Base-by-base conservation (phyloP, 2,113 vertebrate species). In the Hippoglossus stenolepis region DNA sequence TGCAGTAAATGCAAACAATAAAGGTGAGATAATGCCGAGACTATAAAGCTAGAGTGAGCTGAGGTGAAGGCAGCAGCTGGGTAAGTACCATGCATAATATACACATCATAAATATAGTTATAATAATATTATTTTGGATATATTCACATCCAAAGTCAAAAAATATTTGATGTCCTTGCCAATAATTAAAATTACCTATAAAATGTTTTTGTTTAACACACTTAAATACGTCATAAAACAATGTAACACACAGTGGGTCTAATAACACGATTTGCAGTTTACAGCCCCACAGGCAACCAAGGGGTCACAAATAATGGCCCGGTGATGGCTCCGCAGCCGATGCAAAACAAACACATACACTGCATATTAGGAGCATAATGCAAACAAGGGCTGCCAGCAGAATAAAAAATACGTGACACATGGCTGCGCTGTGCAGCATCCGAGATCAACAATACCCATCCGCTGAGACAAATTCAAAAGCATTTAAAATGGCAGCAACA, bases 21-120 rank as follows among this genome's bases (percentile, higher is more conserved):
- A 45, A 31, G 14, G 14, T 65, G 57, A 79, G 56, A 70, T 49
- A 14, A 17, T 35, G 59, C 24, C 43, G 28, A 73, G 60, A 45
- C 11, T 5, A 54, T 61, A 54, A 40, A 49, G 38, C 26, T 40
- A 4, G 70, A 79, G 45, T 54, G 20, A 76, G 38, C 26, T 12
- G 35, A 80, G 40, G 47, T 64, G 45, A 66, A 69, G 40, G 54
- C 54, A 56, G 56, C 54, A 62, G 47, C 23, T 49, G 24, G 38
- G 68, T 40, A 28, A 26, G 45, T 59, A 75, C 58, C 9, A 5
- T 11, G 65, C 43, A 20, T 43, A 43, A 60, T 60, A 18, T 60
- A 31, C 58, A 60, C 47, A 6, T 51, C 2, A 51, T 51, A 51
- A 51, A 17, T 7, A 15, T 51, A 51, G 8, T 51, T 6, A 51